Evolutionary conservation across 2,113 vertebrate species (phyloP), one percentile per base, ranked within the genome.

Genomic region (Poeciliopsis prolifica): DNA sequence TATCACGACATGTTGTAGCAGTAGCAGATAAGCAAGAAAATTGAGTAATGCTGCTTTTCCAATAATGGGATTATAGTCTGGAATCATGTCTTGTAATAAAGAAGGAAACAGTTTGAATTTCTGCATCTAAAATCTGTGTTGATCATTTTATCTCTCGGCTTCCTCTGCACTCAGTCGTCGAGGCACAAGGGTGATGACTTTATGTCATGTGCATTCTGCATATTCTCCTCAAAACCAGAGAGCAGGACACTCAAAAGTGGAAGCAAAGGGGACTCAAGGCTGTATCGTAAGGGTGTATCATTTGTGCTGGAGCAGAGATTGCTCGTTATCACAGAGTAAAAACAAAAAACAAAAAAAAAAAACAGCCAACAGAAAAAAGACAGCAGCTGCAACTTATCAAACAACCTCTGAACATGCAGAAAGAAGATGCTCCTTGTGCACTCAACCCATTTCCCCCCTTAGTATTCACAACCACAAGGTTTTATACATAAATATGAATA

Each of bases 401-500:
- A 51, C 54, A 78, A 26, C 58, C 51, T 24, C 31, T 44, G 64
- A 61, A 61, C 37, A 35, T 42, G 60, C 26, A 30, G 68, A 19
- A 71, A 65, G 10, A 12, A 7, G 17, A 60, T 4, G 31, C 31
- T 42, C 24, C 10, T 44, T n/a, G 29, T 62, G 35, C 29, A 30
- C 24, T 70, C 61, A 22, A 22, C 31, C 75, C 61, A 24, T 42
- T 22, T 22, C 13, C n/a, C 44, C 24, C 11, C 35, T 37, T 40
- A 51, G 63, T 44, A 62, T 71, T 35, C 24, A 40, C 54, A 73
- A 31, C 61, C 60, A 30, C 40, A 15, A 22, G 42, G 51, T 61
- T 44, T 61, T 24, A 62, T 61, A 54, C 68, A 77, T 61, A 69
- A n/a, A 70, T 37, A 65, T n/a, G 51, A 60, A 33, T 61, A 35